These are phyloP conservation scores for Halotydeus destructor DNA, from an alignment of 1,140 invertebrate genomes.

Conservation along the genomic window DNA sequence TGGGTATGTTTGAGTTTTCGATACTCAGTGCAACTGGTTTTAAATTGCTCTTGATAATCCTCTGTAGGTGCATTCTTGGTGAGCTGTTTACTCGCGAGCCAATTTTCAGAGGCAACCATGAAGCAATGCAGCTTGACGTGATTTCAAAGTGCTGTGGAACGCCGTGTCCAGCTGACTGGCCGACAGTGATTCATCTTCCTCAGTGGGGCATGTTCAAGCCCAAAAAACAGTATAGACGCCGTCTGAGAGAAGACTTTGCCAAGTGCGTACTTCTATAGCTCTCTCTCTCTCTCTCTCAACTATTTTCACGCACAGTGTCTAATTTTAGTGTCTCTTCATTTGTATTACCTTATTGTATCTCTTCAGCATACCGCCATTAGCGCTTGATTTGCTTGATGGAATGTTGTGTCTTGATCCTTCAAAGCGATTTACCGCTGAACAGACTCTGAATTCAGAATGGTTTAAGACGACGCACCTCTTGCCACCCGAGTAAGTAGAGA, in stretches of 20 bases:
- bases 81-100: constrained; percentile 92
- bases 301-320: no score
- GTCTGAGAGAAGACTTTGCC: constrained; percentile 73
- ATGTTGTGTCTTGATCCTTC: constrained; percentile 92
- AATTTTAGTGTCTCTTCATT: constrained; percentile 12
- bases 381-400: constrained; percentile 78
- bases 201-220: constrained; percentile 76
- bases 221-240: constrained; percentile 67
- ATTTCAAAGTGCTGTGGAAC: constrained; percentile 90
- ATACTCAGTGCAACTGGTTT: background rate
- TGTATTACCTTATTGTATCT: constrained; percentile 2
- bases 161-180: constrained; percentile 85
- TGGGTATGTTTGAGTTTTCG: constrained; percentile 36
- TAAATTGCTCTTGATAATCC: background rate
- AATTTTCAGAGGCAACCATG: constrained; percentile 82
- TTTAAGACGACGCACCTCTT: constrained; percentile 53
- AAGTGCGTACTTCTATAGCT: constrained; percentile 29
- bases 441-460: constrained; percentile 85
- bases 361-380: constrained; percentile 51
- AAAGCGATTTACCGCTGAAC: constrained; percentile 75
- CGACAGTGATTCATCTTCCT: constrained; percentile 46
- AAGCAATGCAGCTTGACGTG: constrained; percentile 79
- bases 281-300: constrained; percentile 7
- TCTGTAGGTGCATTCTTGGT: constrained; percentile 67
- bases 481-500: constrained; percentile 41